These are phyloP conservation scores for Acrobasis suavella DNA, from an alignment of 2,888 invertebrate species.

Conservation along the genomic window DNA sequence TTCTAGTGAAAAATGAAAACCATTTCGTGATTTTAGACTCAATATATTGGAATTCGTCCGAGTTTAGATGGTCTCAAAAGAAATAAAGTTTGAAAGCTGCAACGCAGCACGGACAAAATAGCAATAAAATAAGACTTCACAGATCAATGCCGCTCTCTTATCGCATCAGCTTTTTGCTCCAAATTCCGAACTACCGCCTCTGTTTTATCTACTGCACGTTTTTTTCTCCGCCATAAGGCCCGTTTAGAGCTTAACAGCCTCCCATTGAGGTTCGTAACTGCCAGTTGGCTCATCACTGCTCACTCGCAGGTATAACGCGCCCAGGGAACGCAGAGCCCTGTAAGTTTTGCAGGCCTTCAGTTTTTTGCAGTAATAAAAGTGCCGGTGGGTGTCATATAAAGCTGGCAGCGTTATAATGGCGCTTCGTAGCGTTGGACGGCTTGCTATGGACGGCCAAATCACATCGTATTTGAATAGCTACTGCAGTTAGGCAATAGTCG, in stretches of 20 bases:
- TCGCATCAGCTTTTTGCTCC: constrained; percentile 38
- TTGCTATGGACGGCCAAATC: constrained; percentile 69
- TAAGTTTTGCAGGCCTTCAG: constrained; percentile 30
- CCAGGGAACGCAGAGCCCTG: constrained; percentile 51
- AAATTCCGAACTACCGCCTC: constrained; percentile 36
- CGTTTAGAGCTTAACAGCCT: constrained; percentile 67
- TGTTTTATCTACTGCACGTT: constrained; percentile 52
- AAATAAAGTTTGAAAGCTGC: background rate
- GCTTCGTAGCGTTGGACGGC: constrained; percentile 46
- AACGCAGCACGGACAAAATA: background rate
- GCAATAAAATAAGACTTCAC: constrained; percentile 7
- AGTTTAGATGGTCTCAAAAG: background rate
- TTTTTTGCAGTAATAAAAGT: constrained; percentile 39
- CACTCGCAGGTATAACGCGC: constrained; percentile 56
- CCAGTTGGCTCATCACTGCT: constrained; percentile 69
- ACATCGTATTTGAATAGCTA: constrained; percentile 70
- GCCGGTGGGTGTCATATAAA: constrained; percentile 45
- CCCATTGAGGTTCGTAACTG: constrained; percentile 66
- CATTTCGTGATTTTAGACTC: too few species aligned
- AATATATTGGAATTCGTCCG: background rate
- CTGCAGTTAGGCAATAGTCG: constrained; percentile 59
- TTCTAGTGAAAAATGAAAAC: too few species aligned
- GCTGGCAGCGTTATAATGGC: constrained; percentile 54
- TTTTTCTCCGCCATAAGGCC: constrained; percentile 54
- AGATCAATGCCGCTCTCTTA: constrained; percentile 31